Evolutionary conservation across 2,888 invertebrate genomes (phyloP), one percentile per base, ranked within the genome.

Genomic region (Galerucella nymphaeae): DNA sequence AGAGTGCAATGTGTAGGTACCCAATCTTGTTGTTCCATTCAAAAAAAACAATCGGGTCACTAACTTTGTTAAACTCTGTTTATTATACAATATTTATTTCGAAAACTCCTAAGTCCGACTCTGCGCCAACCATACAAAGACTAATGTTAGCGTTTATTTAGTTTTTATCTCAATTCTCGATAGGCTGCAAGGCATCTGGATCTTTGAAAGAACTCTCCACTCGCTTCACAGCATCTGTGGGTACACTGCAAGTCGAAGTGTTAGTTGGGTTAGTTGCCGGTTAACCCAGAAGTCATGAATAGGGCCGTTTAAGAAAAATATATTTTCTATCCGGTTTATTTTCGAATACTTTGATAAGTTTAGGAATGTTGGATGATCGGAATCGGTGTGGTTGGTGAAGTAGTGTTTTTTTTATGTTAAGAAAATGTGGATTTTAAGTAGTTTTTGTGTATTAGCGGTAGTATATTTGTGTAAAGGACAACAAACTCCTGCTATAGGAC

Each of bases 401-500:
- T 61, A 41, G 61, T 61, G 18, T 57, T 0, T 58, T 58, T 30
- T 58, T 20, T 58, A 30, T 58, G 20, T 13, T 30, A 61, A 41
- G 41, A 11, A 67, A 66, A 66, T 71, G 74, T 67, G 74, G 68
- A 63, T 66, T 67, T 68, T 74, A 11, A 65, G 64, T 53, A 64
- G 45, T 53, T 55, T 71, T 57, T 53, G 61, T 63, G 67, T 71
- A 13, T 66, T 64, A 59, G 42, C 59, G 30, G 16, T 68, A 13
- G 20, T 71, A 65, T 64, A 63, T 66, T 64, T 45, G 48, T 66
- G 72, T 63, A 48, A 50, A 42, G 72, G 71, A 41, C 77, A 84
- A 58, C 82, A 85, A 38, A 86, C 86, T 41, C 86, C 87, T 59
- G 83, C 78, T 11, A 77, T 86, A 42, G 86, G 85, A 58, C 78